Evolutionary conservation across 2,888 invertebrate genomes (phyloP), one percentile per base, ranked within the genome.

Genomic region (Sicus ferrugineus): DNA sequence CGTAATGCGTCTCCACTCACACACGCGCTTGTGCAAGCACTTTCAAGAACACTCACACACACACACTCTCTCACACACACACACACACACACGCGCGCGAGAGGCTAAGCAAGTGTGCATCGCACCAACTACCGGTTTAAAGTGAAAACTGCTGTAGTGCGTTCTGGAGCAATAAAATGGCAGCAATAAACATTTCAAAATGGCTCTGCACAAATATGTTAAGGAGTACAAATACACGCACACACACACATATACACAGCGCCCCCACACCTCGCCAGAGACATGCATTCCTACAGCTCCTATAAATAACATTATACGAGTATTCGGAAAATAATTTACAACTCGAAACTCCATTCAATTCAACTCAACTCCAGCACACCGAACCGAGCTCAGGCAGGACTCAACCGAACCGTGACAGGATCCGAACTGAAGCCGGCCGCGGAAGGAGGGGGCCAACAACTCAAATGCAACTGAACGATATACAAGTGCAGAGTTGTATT

Each of bases 71-170:
- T 16, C 2, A 30, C 4, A 4, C 16, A 30, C 14, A 7, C 28
- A 56, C 3, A 56, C 56, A 26, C 28, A 56, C 42, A 42, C 42
- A 16, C 42, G 9, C 1, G 3, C 42, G n/a, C 42, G 4, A 3
- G 4, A 16, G n/a, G 11, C n/a, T 9, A n/a, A 42, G 2, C 2
- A 42, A 42, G 26, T 26, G 7, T 28, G 28, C 26, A 56, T 28
- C 30, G 30, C 30, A 56, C 26, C 14, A 23, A 59, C 34, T 48
- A 48, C 46, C 30, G 62, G 23, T 46, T 46, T 62, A 19, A 62
- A 62, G 62, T 62, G 62, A 62, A 62, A 62, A 62, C 42, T 46
- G 30, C 3, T 62, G 42, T 62, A 28, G 28, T 30, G 48, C 62
- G 46, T 48, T 48, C n/a, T 42, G 28, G 28, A 46, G 11, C 58